phyloP scores from a whole-genome alignment of 2,113 vertebrate genomes.

The Pavo muticus region DNA sequence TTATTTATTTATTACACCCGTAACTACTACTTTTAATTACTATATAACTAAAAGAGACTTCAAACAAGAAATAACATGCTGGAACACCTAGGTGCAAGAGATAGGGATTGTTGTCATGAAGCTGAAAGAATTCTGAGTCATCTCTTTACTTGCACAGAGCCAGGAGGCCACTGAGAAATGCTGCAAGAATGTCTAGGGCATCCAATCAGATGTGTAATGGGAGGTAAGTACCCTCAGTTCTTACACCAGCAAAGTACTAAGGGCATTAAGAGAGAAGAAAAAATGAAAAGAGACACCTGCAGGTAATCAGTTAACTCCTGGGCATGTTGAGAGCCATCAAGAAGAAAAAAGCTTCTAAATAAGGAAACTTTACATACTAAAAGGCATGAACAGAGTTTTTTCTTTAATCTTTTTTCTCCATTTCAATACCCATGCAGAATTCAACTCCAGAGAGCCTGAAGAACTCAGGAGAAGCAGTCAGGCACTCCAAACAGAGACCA shows the following conservation, averaged over 20 bases:
- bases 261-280: neutral
- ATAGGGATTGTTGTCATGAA: neutral
- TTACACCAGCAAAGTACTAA: neutral
- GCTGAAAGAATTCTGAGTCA: neutral
- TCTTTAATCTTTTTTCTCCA: neutral
- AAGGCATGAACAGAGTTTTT: neutral
- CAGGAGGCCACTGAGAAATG: neutral
- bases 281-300: neutral
- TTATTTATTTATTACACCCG: neutral
- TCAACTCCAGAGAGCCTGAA: neutral
- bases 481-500: neutral
- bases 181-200: neutral
- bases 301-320: neutral
- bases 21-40: neutral
- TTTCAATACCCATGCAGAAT: neutral
- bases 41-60: neutral
- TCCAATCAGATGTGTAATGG: neutral
- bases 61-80: neutral
- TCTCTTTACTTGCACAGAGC: neutral
- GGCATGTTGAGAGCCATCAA: neutral
- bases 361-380: neutral
- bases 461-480: neutral
- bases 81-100: neutral
- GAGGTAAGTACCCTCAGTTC: neutral
- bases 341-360: neutral